Percentiles rank a stretch among this genome's conserved stretches.
phyloP scores from a whole-genome alignment of 1,140 invertebrate species.

The Stegodyphus mimosarum region DNA sequence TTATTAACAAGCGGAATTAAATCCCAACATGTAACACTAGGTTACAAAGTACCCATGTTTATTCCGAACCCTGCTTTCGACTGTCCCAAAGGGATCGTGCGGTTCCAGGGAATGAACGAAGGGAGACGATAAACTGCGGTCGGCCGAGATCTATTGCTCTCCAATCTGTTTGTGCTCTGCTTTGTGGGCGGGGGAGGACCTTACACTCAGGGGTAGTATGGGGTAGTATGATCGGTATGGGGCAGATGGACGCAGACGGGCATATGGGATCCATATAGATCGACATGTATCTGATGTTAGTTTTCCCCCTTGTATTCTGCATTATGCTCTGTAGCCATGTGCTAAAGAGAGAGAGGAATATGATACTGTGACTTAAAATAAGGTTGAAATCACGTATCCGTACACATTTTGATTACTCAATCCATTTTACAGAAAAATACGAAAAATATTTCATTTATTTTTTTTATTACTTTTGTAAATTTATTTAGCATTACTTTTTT shows the following conservation, averaged over 20 bases:
- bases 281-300: constrained; percentile 30
- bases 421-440: no score
- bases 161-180: constrained; percentile 48
- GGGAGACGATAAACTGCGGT: constrained; percentile 19
- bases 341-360: not conserved
- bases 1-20: no score
- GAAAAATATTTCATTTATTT: no score
- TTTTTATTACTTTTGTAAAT: no score
- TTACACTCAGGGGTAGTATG: not conserved
- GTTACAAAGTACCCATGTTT: no score
- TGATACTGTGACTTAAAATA: not conserved
- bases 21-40: no score
- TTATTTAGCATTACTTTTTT: no score
- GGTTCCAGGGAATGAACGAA: not conserved
- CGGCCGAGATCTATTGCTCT: constrained; percentile 30
- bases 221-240: not conserved
- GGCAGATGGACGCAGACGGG: constrained; percentile 29
- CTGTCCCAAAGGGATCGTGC: no score
- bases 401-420: no score
- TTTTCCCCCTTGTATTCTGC: not conserved
- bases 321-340: not conserved
- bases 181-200: not conserved
- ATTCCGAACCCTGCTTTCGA: no score
- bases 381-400: not conserved
- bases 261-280: constrained; percentile 23